These are phyloP conservation scores for Lepilemur ruficaudatus DNA, from an alignment of 2,797 vertebrate genomes.

Conservation along the genomic window DNA sequence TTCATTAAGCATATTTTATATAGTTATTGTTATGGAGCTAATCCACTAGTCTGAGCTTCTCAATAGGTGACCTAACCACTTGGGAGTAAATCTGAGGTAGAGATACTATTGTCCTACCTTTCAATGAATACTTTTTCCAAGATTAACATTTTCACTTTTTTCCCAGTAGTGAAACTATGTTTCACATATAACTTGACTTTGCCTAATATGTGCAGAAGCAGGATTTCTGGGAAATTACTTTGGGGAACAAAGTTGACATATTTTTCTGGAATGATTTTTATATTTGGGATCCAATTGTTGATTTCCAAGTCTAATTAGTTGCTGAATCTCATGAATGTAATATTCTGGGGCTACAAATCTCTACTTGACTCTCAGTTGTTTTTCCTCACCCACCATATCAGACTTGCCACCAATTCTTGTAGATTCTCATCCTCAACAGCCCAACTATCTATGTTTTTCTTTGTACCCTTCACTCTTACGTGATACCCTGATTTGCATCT, in stretches of 20 bases:
- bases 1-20: neutral
- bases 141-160: neutral
- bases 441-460: neutral
- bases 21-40: neutral
- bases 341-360: neutral
- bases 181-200: neutral
- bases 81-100: neutral
- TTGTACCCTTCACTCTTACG: neutral
- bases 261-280: slow-evolving; percentile 9
- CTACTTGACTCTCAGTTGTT: neutral
- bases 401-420: neutral
- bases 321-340: neutral
- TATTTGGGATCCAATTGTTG: neutral
- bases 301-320: slow-evolving; percentile 18
- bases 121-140: slow-evolving; percentile 23
- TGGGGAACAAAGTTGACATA: neutral
- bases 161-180: neutral
- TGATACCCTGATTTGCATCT: slow-evolving; percentile 11
- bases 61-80: neutral
- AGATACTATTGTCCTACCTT: neutral
- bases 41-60: neutral
- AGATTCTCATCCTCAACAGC: neutral
- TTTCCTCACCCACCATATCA: neutral
- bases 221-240: neutral
- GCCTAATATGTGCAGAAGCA: neutral